A percentile compares a stretch with the other conserved stretches of the same genome.
phyloP scores from a whole-genome alignment of 37 sponge, comb jelly and placozoan species.

The Eunapius fragilis region DNA sequence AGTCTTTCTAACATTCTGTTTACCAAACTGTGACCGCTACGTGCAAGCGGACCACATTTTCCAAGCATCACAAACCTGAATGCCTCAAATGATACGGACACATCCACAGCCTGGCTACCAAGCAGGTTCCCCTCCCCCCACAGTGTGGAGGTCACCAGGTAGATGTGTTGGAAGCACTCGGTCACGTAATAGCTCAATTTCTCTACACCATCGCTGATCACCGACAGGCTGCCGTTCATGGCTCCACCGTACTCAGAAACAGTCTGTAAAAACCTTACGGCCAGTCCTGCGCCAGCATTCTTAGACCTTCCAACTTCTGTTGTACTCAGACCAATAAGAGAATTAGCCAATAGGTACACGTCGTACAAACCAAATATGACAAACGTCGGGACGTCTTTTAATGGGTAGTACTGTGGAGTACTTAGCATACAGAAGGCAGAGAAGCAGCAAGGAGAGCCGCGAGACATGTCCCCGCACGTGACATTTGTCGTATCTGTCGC shows the following conservation, averaged over 20 bases:
- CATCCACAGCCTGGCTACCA: neutral
- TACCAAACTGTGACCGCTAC: no score
- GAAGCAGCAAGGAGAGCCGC: slow-evolving; percentile 78
- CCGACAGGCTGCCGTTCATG: slow-evolving; percentile 78
- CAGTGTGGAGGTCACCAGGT: slow-evolving; percentile 82
- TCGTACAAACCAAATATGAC: slow-evolving; percentile 67
- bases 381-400: slow-evolving; percentile 33
- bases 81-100: neutral
- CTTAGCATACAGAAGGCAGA: slow-evolving; percentile 66
- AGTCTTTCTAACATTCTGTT: no score
- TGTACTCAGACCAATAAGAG: neutral
- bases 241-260: slow-evolving; percentile 84
- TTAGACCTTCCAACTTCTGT: neutral
- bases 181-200: slow-evolving; percentile 65
- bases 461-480: neutral
- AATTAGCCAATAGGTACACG: slow-evolving; percentile 52
- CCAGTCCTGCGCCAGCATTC: neutral
- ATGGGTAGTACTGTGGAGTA: slow-evolving; percentile 28
- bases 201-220: slow-evolving; percentile 1
- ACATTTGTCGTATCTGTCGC: neutral
- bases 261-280: slow-evolving; percentile 3
- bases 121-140: slow-evolving; percentile 36
- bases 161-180: slow-evolving; percentile 83
- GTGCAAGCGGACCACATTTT: no score
- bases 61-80: neutral